Evolutionary conservation across 2,113 vertebrate species (phyloP).

Genomic region (Spermophilus dauricus): DNA sequence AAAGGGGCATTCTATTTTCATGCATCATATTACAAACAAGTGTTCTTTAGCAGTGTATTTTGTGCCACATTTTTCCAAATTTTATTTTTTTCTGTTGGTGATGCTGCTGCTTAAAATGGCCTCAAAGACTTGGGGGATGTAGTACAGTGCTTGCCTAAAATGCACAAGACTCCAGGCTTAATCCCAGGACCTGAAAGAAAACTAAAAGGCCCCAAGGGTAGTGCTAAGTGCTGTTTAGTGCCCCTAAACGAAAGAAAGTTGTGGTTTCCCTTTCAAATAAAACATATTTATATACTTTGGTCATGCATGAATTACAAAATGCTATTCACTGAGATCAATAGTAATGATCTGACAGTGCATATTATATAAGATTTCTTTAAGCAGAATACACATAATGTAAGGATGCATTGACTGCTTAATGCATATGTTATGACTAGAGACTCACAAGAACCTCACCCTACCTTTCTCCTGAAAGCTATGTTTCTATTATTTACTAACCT

Average conservation of each 20-base stretch:
- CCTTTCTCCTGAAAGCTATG: background rate
- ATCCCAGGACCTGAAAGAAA: too few species aligned
- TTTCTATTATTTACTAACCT: background rate
- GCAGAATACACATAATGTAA: background rate
- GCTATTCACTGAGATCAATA: background rate
- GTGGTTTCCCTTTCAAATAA: background rate
- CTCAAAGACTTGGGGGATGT: background rate
- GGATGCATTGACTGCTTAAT: background rate
- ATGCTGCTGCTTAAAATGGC: background rate
- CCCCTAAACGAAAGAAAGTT: background rate
- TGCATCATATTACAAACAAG: background rate
- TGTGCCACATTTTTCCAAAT: background rate
- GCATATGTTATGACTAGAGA: background rate
- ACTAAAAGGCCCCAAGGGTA: background rate
- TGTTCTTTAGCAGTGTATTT: background rate
- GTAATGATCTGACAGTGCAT: background rate
- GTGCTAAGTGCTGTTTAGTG: background rate
- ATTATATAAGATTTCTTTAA: background rate
- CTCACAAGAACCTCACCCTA: background rate
- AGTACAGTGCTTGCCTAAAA: background rate
- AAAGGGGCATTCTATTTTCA: background rate
- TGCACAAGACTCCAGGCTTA: background rate
- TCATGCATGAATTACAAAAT: background rate
- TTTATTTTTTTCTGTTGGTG: background rate
- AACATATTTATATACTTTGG: background rate